Evolutionary conservation across 2,797 vertebrate species (phyloP).

Genomic region (Sebastes flavidus): DNA sequence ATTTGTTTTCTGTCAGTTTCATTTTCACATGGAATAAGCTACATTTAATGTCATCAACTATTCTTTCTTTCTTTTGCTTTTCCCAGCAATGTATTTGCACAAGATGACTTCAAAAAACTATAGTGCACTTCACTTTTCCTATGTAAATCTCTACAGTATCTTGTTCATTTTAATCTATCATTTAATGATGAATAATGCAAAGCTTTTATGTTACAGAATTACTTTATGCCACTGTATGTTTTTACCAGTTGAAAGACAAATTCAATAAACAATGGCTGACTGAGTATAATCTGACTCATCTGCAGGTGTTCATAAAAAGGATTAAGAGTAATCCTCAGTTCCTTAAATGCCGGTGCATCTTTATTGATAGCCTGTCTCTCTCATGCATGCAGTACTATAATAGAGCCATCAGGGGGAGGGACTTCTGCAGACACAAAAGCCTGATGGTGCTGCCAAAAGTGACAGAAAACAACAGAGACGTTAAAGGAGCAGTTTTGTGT

Average conservation of each 20-base stretch:
- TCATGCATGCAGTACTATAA: constrained; percentile 58
- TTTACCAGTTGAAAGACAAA: constrained; percentile 36
- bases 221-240: constrained; percentile 17
- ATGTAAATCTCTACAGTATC: constrained; percentile 21
- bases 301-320: neutral
- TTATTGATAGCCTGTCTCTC: constrained; percentile 46
- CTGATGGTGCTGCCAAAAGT: constrained; percentile 37
- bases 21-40: constrained; percentile 68
- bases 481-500: constrained; percentile 14
- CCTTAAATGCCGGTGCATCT: constrained; percentile 35
- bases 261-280: constrained; percentile 65
- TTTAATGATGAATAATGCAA: constrained; percentile 13
- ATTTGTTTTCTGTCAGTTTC: neutral
- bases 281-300: neutral
- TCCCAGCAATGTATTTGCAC: constrained; percentile 61
- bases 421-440: constrained; percentile 65
- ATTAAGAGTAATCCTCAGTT: neutral
- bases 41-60: constrained; percentile 10
- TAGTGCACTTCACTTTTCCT: constrained; percentile 51
- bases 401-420: constrained; percentile 70
- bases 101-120: constrained; percentile 17
- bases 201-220: constrained; percentile 33
- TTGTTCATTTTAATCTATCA: constrained; percentile 26
- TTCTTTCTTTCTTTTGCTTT: constrained; percentile 23
- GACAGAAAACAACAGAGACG: constrained; percentile 54